A percentile compares a stretch with the other conserved stretches of the same genome.
These are phyloP conservation scores for Maniola jurtina DNA, from an alignment of 1,140 invertebrate genomes.

Conservation along the genomic window DNA sequence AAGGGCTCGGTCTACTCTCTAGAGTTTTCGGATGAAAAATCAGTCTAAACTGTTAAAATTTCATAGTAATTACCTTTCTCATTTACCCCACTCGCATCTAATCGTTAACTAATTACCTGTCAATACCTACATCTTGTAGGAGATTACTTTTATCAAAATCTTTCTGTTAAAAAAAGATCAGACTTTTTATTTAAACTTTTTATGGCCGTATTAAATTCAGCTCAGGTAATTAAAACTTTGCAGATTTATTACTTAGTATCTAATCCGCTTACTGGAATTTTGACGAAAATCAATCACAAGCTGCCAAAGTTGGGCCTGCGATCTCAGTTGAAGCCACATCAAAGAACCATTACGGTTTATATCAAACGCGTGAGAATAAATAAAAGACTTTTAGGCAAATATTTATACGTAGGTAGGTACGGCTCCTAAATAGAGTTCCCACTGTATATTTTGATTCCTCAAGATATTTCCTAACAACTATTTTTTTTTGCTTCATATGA, in stretches of 20 bases:
- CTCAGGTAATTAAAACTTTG: constrained; percentile 36
- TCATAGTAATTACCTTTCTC: not conserved
- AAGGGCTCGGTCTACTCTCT: too few species aligned
- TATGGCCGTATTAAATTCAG: constrained; percentile 13
- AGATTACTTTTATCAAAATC: not conserved
- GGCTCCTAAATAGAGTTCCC: constrained; percentile 22
- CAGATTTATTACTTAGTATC: constrained; percentile 37
- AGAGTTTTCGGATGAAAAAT: too few species aligned
- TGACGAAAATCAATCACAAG: constrained; percentile 67
- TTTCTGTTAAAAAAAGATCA: not conserved
- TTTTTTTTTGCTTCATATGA: too few species aligned
- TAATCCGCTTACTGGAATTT: constrained; percentile 45
- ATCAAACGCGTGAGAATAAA: constrained; percentile 71
- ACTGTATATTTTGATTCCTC: not conserved
- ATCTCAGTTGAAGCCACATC: constrained; percentile 62
- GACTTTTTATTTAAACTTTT: not conserved
- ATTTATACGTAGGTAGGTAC: constrained; percentile 56
- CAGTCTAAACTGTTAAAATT: not conserved
- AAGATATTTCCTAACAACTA: too few species aligned
- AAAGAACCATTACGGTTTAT: constrained; percentile 74
- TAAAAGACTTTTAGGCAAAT: constrained; percentile 68
- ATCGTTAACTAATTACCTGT: not conserved
- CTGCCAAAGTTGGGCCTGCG: constrained; percentile 61
- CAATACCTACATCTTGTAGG: not conserved
- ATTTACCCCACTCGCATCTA: not conserved